Evolutionary conservation across 2,113 vertebrate species (phyloP).

Genomic region (Corythaixoides concolor): DNA sequence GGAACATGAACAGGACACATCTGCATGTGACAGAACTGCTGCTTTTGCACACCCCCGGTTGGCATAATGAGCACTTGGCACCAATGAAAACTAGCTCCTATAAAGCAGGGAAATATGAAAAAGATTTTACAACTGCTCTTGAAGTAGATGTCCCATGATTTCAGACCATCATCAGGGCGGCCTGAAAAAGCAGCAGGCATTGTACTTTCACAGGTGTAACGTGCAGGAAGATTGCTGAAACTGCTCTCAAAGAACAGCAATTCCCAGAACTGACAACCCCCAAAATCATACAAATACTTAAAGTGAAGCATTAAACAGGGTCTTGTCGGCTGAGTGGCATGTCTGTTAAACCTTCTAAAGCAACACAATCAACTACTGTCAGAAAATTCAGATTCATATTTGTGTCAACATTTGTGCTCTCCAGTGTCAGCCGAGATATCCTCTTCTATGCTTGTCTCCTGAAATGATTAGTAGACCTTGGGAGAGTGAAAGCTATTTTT

Average conservation of each 20-base stretch:
- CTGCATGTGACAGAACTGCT: not conserved
- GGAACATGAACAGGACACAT: not conserved
- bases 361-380: conserved; percentile 57
- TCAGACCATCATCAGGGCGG: not conserved
- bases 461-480: conserved; percentile 48
- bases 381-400: conserved; percentile 66
- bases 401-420: conserved; percentile 64
- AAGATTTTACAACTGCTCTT: not conserved
- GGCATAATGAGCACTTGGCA: not conserved
- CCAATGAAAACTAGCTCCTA: not conserved
- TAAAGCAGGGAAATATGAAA: not conserved
- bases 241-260: conserved; percentile 14
- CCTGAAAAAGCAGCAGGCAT: not conserved
- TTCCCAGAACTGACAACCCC: conserved; percentile 40
- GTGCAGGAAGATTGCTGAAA: not conserved
- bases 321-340: conserved; percentile 55
- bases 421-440: conserved; percentile 45
- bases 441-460: conserved; percentile 41
- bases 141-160: not conserved
- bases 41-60: not conserved
- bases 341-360: conserved; percentile 66
- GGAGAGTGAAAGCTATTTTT: conserved; percentile 36
- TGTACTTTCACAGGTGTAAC: not conserved
- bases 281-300: conserved; percentile 42
- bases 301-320: conserved; percentile 57